Evolutionary conservation across 2,888 invertebrate species (phyloP), one percentile per base, ranked within the genome.

Genomic region (Brenthis ino): DNA sequence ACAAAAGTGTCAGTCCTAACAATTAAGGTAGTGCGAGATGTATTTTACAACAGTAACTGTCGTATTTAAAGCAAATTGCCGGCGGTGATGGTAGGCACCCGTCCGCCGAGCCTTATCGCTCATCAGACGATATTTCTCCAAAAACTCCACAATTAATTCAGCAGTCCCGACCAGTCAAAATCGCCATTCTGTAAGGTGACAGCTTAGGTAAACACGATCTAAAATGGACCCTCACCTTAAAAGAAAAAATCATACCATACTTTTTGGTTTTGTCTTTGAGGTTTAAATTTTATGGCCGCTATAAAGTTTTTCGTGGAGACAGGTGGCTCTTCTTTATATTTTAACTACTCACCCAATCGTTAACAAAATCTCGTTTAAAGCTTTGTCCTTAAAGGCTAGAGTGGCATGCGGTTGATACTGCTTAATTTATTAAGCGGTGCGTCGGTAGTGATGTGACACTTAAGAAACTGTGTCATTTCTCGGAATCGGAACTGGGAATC

Each of bases 301-400:
- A 93, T 93, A 93, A 93, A 93, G 89, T 86, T 91, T 91, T 93
- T 89, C 91, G 85, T 89, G 89, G 92, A 85, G 93, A 93, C 93
- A 93, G 93, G 93, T 93, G 93, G 91, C 86, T 91, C 86, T 92
- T 88, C 88, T 90, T 91, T 92, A 91, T 89, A 88, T 86, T 89
- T 86, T 85, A 88, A 89, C 84, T 86, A 84, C 86, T 83, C 83
- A 78, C 75, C 72, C 76, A 81, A 81, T 75, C 77, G 78, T 77
- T 82, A 79, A 82, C 80, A 77, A 86, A 85, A 83, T 78, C 79
- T 85, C 77, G 79, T 85, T 84, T 87, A 85, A 80, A 81, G 78
- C 76, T 78, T 74, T 77, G 85, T 78, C 78, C 77, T 80, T 90
- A 92, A 85, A 81, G 90, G 79, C 83, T 85, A 90, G 85, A 86